Conservation (phyloP, 2,113 vertebrate species). For the Sprattus sprattus region DNA sequence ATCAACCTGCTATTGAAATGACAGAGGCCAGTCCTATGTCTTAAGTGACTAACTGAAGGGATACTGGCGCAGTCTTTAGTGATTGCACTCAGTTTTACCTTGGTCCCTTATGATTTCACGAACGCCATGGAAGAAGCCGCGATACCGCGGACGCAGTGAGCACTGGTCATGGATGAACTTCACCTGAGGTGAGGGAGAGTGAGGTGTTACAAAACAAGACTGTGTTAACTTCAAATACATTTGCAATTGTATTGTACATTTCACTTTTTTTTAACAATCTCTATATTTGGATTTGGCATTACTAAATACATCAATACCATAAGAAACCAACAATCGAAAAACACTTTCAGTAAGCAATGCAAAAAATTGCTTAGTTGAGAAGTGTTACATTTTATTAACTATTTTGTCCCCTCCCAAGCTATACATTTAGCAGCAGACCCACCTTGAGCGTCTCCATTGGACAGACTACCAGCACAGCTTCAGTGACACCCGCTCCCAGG, state of each 20-base stretch:
- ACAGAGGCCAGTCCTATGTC: not conserved
- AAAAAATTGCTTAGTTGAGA: not conserved
- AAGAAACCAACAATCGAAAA: not conserved
- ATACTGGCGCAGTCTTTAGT: not conserved
- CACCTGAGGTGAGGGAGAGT: constrained; percentile 60
- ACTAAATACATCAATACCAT: not conserved
- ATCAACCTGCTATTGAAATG: not conserved
- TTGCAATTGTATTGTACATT: not conserved
- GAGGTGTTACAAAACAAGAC: not conserved
- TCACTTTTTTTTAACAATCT: not conserved
- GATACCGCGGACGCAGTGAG: constrained; percentile 69
- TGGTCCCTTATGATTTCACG: constrained; percentile 76
- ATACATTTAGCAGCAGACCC: not conserved
- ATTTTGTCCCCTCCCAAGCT: not conserved
- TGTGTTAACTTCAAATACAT: not conserved
- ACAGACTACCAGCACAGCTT: constrained; percentile 76
- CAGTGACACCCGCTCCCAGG: constrained; percentile 70
- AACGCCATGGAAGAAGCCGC: constrained; percentile 79
- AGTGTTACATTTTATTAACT: not conserved
- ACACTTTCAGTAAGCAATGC: not conserved
- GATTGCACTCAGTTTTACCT: constrained; percentile 52
- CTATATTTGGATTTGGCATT: not conserved
- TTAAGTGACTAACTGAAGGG: not conserved
- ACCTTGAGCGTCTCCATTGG: constrained; percentile 81
- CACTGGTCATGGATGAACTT: constrained; percentile 81